Conservation (phyloP, 2,797 vertebrate genomes). For the Lateolabrax maculatus region DNA sequence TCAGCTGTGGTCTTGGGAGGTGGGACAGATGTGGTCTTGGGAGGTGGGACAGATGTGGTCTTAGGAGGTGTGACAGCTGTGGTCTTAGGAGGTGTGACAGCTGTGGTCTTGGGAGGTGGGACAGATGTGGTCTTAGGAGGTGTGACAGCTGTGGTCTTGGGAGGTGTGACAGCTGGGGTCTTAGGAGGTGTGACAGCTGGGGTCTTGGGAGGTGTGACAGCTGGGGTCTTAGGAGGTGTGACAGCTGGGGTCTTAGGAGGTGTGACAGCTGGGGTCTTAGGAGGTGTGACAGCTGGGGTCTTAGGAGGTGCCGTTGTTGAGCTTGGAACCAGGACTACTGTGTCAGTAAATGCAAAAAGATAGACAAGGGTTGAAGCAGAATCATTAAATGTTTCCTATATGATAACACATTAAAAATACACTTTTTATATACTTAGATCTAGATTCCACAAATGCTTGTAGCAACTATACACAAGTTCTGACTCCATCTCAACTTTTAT, state of each 20-base stretch:
- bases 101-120: rapidly evolving
- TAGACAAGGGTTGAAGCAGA: background rate
- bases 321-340: constrained; percentile 39
- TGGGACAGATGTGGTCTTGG: rapidly evolving
- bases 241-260: rapidly evolving
- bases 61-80: rapidly evolving
- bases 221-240: too few relatives aligned
- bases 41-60: rapidly evolving
- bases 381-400: background rate
- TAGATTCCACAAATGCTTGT: background rate
- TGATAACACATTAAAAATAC: background rate
- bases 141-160: too few relatives aligned
- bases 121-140: rapidly evolving
- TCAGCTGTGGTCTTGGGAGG: too few relatives aligned
- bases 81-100: too few relatives aligned
- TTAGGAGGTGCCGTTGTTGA: too few relatives aligned
- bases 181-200: rapidly evolving
- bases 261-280: rapidly evolving
- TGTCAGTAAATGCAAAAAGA: constrained; percentile 15
- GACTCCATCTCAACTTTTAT: background rate
- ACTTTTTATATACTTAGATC: background rate
- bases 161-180: too few relatives aligned
- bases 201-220: rapidly evolving
- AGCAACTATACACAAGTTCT: background rate
- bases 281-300: too few relatives aligned